Base-by-base conservation (phyloP, 2,113 vertebrate species). In the Okapia johnstoni region DNA sequence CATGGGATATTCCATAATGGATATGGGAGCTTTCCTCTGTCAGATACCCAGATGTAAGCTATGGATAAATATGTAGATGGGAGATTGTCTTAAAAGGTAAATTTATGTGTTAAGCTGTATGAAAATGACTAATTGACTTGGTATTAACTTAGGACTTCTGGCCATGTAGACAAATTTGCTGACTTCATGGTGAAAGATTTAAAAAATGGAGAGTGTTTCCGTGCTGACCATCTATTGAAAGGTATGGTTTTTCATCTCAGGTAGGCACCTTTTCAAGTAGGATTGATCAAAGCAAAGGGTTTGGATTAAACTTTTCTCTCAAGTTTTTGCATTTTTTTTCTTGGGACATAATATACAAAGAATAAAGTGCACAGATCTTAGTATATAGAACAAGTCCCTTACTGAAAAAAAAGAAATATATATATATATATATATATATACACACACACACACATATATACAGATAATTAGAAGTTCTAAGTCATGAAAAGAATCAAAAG, bases 151-250 rank as follows among this genome's bases (percentile, higher is more conserved):
- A 99, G 99, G 98, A 99, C 99, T 46, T 99, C 99, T 46, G 99
- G 99, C 55, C 99, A 99, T 0, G 99, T 99, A 93, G 99, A 99
- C 95, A 99, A 99, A 94, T 99, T 99, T 99, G 99, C 99, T 46
- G 99, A 99, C 98, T 99, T 99, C 98, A 99, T 99, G 99, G 99
- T 99, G 97, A 99, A 99, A 98, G 99, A 99, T 79, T 98, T 99
- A 60, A 99, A 99, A 95, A 99, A 99, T 0, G 99, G 99, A 36
- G 99, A 99, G 97, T 99, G 99, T 95, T 99, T 99, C 98, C 99
- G 99, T 85, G 99, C 99, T 0, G 99, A 99, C 98, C 99, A 99
- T 96, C 99, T 99, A 11, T 98, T 99, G 55, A 99, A 99, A 99
- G 99, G 99, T 99, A 98, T 83, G 96, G 2, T 1, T 84, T 92